Percentiles rank a stretch among this genome's conserved stretches.
phyloP scores from a whole-genome alignment of 2,113 vertebrate genomes.

The Accipiter cooperii region DNA sequence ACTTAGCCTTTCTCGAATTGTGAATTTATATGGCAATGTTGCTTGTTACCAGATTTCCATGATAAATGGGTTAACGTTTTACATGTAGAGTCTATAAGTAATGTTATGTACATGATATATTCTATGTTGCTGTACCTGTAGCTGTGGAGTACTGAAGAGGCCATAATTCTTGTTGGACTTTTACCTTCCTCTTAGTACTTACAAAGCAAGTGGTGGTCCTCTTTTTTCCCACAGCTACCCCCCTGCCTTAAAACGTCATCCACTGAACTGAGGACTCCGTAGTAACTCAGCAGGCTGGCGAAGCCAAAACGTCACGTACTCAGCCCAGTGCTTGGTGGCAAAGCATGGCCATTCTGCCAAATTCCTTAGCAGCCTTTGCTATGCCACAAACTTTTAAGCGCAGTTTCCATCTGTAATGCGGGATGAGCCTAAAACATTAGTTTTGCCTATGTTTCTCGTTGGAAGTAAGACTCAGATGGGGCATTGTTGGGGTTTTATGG shows the following conservation, averaged over 20 bases:
- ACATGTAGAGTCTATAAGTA: slow-evolving; percentile 44
- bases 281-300: neutral
- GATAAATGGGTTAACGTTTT: slow-evolving; percentile 36
- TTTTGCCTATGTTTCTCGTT: neutral
- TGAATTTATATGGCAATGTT: slow-evolving; percentile 42
- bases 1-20: slow-evolving; percentile 15
- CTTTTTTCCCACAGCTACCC: slow-evolving; percentile 44
- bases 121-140: slow-evolving; percentile 40
- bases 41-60: slow-evolving; percentile 46
- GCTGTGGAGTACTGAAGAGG: slow-evolving; percentile 51
- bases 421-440: neutral
- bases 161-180: slow-evolving; percentile 15
- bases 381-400: neutral
- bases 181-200: slow-evolving; percentile 6
- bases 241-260: slow-evolving; percentile 48
- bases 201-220: slow-evolving; percentile 19
- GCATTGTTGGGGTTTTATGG: neutral
- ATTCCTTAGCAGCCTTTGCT: neutral
- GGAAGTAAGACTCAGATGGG: slow-evolving; percentile 15
- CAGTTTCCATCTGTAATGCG: neutral
- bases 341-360: neutral
- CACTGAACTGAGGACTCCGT: slow-evolving; percentile 4
- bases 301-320: neutral
- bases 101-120: slow-evolving; percentile 46
- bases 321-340: neutral